Evolutionary conservation across 2,113 vertebrate genomes (phyloP).

Genomic region (Xiphophorus maculatus): DNA sequence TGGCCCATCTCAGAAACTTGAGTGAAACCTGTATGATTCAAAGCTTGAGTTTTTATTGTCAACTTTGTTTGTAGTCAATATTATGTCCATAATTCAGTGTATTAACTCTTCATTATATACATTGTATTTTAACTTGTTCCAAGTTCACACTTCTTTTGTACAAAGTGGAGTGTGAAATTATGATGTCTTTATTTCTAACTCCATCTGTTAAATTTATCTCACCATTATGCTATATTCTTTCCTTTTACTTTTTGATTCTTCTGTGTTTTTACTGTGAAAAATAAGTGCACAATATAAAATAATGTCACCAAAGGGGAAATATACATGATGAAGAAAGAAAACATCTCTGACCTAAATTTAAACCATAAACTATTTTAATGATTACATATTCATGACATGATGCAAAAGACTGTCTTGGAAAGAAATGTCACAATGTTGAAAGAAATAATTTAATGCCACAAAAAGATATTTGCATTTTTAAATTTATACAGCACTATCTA

Average conservation of each 20-base stretch:
- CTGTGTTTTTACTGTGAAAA: background rate
- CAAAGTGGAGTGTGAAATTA: background rate
- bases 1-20: background rate
- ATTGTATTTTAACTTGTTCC: no score
- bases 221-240: background rate
- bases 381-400: no score
- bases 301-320: background rate
- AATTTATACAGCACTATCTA: no score
- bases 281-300: background rate
- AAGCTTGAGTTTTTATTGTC: no score
- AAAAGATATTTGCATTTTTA: no score
- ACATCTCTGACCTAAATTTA: background rate
- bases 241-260: background rate
- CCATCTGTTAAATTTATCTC: background rate
- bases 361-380: background rate
- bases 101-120: background rate
- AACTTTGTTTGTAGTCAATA: no score
- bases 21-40: no score
- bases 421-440: background rate
- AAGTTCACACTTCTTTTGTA: background rate
- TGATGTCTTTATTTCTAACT: background rate
- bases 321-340: background rate
- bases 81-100: background rate
- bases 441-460: background rate
- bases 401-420: background rate